Base-by-base conservation (phyloP, 1,140 invertebrate genomes). In the Drosophila ironensis region DNA sequence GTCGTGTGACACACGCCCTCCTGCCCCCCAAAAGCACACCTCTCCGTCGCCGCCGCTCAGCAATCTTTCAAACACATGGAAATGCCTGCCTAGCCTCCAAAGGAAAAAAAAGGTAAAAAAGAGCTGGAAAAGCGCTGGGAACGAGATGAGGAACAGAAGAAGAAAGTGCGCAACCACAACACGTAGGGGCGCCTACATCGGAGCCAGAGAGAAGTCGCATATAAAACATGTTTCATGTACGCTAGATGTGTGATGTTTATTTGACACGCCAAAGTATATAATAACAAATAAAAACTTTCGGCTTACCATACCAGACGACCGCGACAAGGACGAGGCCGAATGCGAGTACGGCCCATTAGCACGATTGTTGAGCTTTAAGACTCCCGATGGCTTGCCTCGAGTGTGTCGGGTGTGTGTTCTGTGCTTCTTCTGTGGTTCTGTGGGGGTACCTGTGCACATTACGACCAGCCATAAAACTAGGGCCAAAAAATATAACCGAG, bases 201-300 rank as follows among this genome's bases (percentile, higher is more conserved):
- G 11, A 68, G 33, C 35, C 50, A 59, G 44, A 72, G 60, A 41
- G 47, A 48, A 44, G 27, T 57, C 67, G 67, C 66, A 72, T 86
- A 86, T 84, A 78, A 84, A 84, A 74, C 78, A 84, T 84, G 78
- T 77, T 84, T 86, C 78, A 86, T 84, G 80, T 78, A 78, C 73
- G 51, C 64, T 84, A 70, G 69, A 84, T 84, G 78, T 86, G 80
- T 84, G 80, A 84, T 84, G 80, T 86, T 84, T 86, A 84, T 84
- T 84, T 84, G 80, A 84, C 80, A 84, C 80, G 80, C 81, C 81
- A 84, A 82, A 86, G 80, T 86, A 84, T 86, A 84, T 80, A 84
- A 84, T 86, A 86, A 84, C 80, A 84, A 86, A 86, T 84, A 84
- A 86, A 84, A 84, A 84, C 74, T 84, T 84, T 63, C 77, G 72